Conservation (phyloP, 1,140 invertebrate genomes). For the Rhyzopertha dominica region DNA sequence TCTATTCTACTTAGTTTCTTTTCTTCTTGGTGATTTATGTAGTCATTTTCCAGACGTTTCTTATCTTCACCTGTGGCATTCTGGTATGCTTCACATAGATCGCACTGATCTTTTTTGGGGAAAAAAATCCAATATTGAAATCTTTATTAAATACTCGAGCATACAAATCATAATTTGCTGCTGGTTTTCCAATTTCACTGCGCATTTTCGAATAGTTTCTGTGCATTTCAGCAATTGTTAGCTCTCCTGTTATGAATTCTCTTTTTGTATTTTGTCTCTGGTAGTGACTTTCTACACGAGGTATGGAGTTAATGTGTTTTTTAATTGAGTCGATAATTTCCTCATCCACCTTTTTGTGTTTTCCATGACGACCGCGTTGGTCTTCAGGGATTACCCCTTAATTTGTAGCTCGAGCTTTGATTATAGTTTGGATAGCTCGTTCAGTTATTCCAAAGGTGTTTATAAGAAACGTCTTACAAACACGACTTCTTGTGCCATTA, state of each 20-base stretch:
- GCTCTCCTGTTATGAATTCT: constrained; percentile 38
- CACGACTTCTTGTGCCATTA: constrained; percentile 13
- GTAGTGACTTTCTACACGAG: constrained; percentile 40
- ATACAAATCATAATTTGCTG: constrained; percentile 8
- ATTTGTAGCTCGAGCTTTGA: constrained; percentile 5
- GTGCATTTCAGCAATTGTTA: constrained; percentile 25
- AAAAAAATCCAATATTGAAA: constrained; percentile 4
- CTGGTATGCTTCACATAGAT: constrained; percentile 10
- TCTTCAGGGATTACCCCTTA: constrained; percentile 21
- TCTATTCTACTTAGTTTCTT: constrained; percentile 12
- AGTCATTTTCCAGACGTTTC: constrained; percentile 7
- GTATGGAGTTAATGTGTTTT: constrained; percentile 35
- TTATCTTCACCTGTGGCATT: constrained; percentile 11
- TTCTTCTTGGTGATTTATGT: constrained; percentile 5
- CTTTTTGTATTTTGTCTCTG: constrained; percentile 25
- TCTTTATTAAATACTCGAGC: constrained; percentile 7
- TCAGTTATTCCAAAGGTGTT: constrained; percentile 27
- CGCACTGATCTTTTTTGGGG: constrained; percentile 9
- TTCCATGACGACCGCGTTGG: constrained; percentile 25
- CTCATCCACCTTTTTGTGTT: constrained; percentile 20
- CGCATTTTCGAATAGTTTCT: constrained; percentile 1
- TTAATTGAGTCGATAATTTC: constrained; percentile 20
- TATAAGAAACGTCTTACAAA: constrained; percentile 29
- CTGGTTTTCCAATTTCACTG: constrained; percentile 2
- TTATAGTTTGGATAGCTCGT: constrained; percentile 25